phyloP scores from a whole-genome alignment of 2,797 vertebrate species.

The Phataginus tetradactyla region DNA sequence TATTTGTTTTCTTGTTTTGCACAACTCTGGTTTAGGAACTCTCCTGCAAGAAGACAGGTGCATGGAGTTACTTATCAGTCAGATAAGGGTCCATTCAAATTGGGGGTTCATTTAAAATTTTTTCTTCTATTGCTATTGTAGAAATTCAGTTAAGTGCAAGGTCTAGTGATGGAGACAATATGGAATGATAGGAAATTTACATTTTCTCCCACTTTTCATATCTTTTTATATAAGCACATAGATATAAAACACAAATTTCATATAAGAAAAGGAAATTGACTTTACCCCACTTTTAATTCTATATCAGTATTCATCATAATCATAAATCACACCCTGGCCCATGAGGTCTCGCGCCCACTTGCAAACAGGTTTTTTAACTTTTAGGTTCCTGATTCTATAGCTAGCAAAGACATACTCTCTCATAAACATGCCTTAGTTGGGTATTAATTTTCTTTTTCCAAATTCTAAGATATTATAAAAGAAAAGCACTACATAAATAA shows the following conservation, averaged over 20 bases:
- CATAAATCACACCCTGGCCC: not conserved
- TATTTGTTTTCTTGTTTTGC: conserved; percentile 4
- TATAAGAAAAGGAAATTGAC: not conserved
- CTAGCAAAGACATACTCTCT: not conserved
- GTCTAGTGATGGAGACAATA: not conserved
- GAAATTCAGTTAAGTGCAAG: not conserved
- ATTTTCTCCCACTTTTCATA: conserved; percentile 3
- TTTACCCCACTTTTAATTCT: conserved; percentile 5
- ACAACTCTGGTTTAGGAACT: not conserved
- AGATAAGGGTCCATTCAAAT: not conserved
- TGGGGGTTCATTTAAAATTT: not conserved
- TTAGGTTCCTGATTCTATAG: not conserved
- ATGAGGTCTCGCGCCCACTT: not conserved
- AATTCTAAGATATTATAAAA: not conserved
- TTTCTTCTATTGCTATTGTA: not conserved
- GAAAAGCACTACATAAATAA: not conserved
- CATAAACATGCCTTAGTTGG: not conserved
- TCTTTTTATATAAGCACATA: conserved; percentile 13
- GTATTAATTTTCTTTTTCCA: not conserved
- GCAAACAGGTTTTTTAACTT: not conserved
- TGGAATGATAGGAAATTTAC: not conserved
- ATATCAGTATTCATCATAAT: not conserved
- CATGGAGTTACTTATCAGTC: not conserved
- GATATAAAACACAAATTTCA: not conserved
- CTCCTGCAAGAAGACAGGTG: not conserved